A percentile compares a stretch with the other conserved stretches of the same genome.
These are phyloP conservation scores for Motacilla tschutschensis DNA, from an alignment of 2,113 vertebrate genomes.

Conservation along the genomic window DNA sequence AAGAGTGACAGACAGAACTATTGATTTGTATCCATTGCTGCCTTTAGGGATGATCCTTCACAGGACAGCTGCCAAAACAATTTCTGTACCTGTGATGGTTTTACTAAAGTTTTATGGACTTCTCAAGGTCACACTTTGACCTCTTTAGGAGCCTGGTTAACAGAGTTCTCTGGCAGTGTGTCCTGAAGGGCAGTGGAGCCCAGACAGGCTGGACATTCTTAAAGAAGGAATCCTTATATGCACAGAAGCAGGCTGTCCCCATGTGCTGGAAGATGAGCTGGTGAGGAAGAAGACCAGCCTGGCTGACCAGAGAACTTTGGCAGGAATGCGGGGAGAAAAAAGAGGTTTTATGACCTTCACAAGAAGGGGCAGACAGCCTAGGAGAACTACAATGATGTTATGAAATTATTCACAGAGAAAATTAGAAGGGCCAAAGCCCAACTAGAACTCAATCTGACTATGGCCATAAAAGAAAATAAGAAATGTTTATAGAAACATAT, in stretches of 20 bases:
- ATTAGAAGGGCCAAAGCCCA: not conserved
- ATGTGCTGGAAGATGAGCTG: rapidly evolving
- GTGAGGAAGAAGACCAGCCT: not conserved
- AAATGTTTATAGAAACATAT: not conserved
- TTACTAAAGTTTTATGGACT: not conserved
- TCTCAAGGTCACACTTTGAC: not conserved
- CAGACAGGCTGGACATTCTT: not conserved
- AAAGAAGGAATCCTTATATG: not conserved
- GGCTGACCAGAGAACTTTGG: not conserved
- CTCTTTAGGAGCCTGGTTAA: not conserved
- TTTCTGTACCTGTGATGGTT: not conserved
- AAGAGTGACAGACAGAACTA: not conserved
- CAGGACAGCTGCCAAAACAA: not conserved
- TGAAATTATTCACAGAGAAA: not conserved
- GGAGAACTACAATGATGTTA: no score
- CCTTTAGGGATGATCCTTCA: not conserved
- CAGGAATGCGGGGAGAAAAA: not conserved
- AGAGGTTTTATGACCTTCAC: not conserved
- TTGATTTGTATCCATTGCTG: not conserved
- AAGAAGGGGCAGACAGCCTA: not conserved
- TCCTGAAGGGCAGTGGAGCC: not conserved
- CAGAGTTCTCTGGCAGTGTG: not conserved
- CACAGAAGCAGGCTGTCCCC: rapidly evolving
- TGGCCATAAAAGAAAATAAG: not conserved
- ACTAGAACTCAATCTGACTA: not conserved